Evolutionary conservation across 2,797 vertebrate genomes (phyloP).

Genomic region (Dendrocincla tyrannina): DNA sequence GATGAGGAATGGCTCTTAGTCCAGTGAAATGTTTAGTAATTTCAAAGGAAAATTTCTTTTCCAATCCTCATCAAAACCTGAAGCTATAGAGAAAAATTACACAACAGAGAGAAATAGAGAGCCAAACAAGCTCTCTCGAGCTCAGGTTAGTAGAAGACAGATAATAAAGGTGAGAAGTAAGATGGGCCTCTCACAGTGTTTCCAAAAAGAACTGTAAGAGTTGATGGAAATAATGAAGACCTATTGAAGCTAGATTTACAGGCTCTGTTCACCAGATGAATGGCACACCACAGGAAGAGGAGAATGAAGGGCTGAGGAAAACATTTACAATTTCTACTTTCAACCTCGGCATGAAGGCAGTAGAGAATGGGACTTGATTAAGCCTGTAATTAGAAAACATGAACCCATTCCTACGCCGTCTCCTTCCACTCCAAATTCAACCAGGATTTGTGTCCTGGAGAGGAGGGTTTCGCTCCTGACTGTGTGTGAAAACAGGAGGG

Average conservation of each 20-base stretch:
- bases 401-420: background rate
- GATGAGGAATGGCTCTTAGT: background rate
- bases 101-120: background rate
- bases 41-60: background rate
- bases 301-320: background rate
- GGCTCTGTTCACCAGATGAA: background rate
- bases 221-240: background rate
- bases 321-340: background rate
- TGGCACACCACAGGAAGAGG: background rate
- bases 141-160: background rate
- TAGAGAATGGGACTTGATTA: background rate
- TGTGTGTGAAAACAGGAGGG: background rate
- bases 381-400: background rate
- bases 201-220: background rate
- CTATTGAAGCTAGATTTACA: background rate
- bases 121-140: background rate
- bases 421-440: background rate
- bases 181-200: background rate
- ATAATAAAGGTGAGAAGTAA: background rate
- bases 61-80: background rate
- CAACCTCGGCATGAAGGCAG: rapidly evolving
- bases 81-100: background rate
- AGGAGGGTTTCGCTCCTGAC: background rate
- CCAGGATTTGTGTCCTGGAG: background rate
- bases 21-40: background rate